phyloP scores from a whole-genome alignment of 2,888 invertebrate species.

The Scaptomyza polygonia region DNA sequence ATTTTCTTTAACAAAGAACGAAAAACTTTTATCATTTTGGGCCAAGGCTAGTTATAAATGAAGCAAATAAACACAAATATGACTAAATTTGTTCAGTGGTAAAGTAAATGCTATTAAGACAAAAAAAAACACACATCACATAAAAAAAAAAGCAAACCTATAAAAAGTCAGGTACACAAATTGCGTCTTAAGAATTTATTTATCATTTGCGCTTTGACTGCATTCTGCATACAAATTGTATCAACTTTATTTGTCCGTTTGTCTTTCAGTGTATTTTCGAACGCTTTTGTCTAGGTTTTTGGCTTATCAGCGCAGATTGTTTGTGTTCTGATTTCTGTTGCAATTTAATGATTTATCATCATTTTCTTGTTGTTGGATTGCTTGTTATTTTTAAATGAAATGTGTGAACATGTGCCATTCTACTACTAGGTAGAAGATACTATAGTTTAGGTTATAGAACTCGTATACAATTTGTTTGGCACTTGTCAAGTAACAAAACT shows the following conservation, averaged over 20 bases:
- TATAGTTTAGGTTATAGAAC: slow-evolving; percentile 1
- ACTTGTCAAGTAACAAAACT: slow-evolving; percentile 1
- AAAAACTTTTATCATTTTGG: no score
- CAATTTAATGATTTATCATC: slow-evolving; percentile 15
- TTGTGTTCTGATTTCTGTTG: slow-evolving; percentile 3
- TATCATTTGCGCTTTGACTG: no score
- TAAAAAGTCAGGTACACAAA: no score
- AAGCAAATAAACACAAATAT: no score
- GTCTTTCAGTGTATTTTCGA: not conserved
- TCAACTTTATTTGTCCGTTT: not conserved
- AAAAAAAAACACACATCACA: no score
- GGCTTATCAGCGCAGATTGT: slow-evolving; percentile 44
- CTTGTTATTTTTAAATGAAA: slow-evolving; percentile 39
- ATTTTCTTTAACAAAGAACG: no score
- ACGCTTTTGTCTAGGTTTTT: slow-evolving; percentile 20
- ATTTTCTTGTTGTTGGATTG: not conserved
- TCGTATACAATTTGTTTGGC: slow-evolving; percentile 33
- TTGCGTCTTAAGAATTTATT: no score
- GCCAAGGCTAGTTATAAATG: no score
- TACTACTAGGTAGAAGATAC: not conserved
- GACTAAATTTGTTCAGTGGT: no score
- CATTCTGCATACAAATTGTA: no score
- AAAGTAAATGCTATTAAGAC: no score
- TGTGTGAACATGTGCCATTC: slow-evolving; percentile 12
- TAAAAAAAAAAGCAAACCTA: no score